Conservation (phyloP, 2,113 vertebrate species). For the Cyprinodon brontotheroides region DNA sequence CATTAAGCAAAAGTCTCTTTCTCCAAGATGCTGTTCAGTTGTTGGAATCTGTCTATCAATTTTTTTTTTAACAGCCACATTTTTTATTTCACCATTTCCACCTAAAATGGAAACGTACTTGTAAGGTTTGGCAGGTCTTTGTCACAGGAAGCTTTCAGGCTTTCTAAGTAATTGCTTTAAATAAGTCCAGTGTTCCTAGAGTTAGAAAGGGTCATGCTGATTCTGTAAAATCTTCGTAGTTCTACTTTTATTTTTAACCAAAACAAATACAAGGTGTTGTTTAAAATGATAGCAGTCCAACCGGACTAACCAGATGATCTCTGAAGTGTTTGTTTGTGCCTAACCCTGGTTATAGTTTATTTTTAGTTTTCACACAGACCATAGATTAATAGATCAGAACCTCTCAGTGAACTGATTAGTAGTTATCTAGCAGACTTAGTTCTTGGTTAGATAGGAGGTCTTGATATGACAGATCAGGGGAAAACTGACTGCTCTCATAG, state of each 20-base stretch:
- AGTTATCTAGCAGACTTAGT: too few relatives aligned
- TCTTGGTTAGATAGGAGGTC: too few relatives aligned
- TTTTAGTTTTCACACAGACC: too few relatives aligned
- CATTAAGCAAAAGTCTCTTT: conserved; percentile 9
- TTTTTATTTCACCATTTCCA: not conserved
- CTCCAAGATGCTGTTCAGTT: conserved; percentile 14
- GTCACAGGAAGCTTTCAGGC: not conserved
- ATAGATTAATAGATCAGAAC: too few relatives aligned
- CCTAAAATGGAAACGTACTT: not conserved
- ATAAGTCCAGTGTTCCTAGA: too few relatives aligned
- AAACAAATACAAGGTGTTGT: not conserved
- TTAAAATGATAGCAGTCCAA: not conserved
- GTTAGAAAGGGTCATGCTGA: too few relatives aligned
- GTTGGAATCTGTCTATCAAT: not conserved
- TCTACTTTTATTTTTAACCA: not conserved
- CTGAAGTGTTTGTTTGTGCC: too few relatives aligned
- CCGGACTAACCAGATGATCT: not conserved
- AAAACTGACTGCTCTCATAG: too few relatives aligned
- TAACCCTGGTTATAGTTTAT: too few relatives aligned
- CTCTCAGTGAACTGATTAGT: too few relatives aligned
- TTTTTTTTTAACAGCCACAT: not conserved
- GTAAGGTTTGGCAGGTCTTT: not conserved
- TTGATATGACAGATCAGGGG: too few relatives aligned
- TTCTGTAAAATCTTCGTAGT: not conserved
- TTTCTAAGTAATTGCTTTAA: too few relatives aligned